A percentile compares a stretch with the other conserved stretches of the same genome.
Evolutionary conservation across 2,888 invertebrate species (phyloP).

Genomic region (Ophion ventricosus): DNA sequence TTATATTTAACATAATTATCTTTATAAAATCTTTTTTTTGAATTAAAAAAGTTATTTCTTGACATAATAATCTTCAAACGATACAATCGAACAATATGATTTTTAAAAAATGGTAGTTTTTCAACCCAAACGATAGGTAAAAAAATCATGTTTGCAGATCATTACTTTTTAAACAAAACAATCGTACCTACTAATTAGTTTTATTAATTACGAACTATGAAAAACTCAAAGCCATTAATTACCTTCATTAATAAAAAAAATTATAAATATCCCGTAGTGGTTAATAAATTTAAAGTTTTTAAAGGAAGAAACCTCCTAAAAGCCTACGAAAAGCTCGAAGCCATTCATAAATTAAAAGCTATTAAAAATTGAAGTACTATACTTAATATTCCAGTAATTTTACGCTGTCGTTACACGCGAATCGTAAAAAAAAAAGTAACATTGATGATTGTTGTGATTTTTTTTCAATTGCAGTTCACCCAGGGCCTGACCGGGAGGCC

Average conservation of each 20-base stretch:
- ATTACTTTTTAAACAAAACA: too few relatives aligned
- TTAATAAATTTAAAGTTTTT: not conserved
- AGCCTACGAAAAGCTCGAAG: not conserved
- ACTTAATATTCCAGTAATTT: not conserved
- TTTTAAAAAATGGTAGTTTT: too few relatives aligned
- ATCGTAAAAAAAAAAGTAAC: not conserved
- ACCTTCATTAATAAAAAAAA: not conserved
- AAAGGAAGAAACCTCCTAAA: not conserved
- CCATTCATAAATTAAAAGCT: too few relatives aligned
- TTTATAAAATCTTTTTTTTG: too few relatives aligned
- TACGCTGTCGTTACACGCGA: not conserved
- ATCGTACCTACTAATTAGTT: not conserved
- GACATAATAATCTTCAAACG: too few relatives aligned
- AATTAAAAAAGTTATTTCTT: too few relatives aligned
- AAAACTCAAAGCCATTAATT: not conserved
- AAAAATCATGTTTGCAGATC: too few relatives aligned
- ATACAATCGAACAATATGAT: too few relatives aligned
- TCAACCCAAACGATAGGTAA: too few relatives aligned
- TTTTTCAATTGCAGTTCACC: conserved; percentile 77
- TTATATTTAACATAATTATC: too few relatives aligned
- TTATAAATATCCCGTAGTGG: not conserved
- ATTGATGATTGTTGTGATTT: not conserved
- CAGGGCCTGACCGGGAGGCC: conserved; percentile 85
- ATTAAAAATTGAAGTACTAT: not conserved
- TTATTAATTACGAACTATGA: not conserved